These are phyloP conservation scores for Mus musculus DNA, from an alignment of 2,113 vertebrate species.

Conservation along the genomic window GRCm39 chr2:160685501-160686000, in stretches of 20 bases:
- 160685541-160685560: neutral
- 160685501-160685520: neutral
- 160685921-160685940: slow-evolving; percentile 3
- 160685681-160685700: neutral
- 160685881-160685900: slow-evolving; percentile 50
- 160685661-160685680: neutral
- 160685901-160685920: slow-evolving; percentile 31
- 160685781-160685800: neutral
- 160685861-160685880: slow-evolving; percentile 31
- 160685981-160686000: neutral
- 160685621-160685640: neutral
- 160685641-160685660: neutral
- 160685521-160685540: neutral
- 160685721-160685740: neutral
- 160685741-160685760: neutral
- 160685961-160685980: neutral
- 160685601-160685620: neutral
- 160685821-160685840: slow-evolving; percentile 41
- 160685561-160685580: neutral
- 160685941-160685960: neutral
- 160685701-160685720: neutral
- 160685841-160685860: slow-evolving; percentile 56
- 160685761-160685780: neutral
- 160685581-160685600: neutral
- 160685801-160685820: neutral